phyloP scores from a whole-genome alignment of 2,113 vertebrate species.

The Cyanocitta stelleri region DNA sequence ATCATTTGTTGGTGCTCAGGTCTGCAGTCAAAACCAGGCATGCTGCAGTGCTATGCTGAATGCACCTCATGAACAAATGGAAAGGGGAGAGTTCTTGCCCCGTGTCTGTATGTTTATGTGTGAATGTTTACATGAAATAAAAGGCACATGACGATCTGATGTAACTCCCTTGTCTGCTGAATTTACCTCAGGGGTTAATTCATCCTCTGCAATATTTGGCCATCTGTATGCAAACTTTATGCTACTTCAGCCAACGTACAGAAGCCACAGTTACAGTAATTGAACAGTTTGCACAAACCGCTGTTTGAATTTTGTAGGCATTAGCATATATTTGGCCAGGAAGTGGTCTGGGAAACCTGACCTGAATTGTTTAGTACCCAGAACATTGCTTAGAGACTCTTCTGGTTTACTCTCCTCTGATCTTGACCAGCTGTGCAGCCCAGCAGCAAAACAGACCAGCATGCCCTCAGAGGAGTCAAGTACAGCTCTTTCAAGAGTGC shows the following conservation, averaged over 20 bases:
- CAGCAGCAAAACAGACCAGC: neutral
- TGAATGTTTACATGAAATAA: neutral
- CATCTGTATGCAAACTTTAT: neutral
- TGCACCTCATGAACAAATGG: neutral
- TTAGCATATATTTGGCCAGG: neutral
- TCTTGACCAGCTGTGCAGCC: neutral
- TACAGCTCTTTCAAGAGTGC: neutral
- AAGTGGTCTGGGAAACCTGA: neutral
- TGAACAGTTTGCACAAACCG: neutral
- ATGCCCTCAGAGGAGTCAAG: neutral
- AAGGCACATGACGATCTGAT: neutral
- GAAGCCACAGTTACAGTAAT: neutral
- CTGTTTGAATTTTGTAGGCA: neutral
- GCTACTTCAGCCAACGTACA: neutral
- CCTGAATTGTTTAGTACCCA: neutral
- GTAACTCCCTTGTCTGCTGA: neutral
- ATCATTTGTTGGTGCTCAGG: neutral
- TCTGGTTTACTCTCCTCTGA: neutral
- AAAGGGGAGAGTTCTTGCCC: neutral
- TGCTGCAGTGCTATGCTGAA: neutral
- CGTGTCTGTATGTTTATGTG: neutral
- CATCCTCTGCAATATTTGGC: neutral
- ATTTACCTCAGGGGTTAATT: neutral
- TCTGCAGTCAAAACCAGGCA: neutral
- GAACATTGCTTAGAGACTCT: neutral